Evolutionary conservation across 2,113 vertebrate genomes (phyloP), one percentile per base, ranked within the genome.

Genomic region (Phrynocephalus versicolor): DNA sequence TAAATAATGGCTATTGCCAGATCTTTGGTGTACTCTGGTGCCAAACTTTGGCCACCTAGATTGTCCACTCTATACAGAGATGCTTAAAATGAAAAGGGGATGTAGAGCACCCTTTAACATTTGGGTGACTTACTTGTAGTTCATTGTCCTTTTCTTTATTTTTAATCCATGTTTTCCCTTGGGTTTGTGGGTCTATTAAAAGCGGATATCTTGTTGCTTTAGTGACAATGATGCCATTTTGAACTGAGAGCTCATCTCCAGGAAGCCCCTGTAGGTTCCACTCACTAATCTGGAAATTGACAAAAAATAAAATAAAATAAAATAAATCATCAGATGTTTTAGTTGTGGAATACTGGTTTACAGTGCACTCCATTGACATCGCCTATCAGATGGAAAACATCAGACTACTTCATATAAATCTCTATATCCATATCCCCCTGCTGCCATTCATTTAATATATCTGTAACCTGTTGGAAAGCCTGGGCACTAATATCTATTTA

Each of bases 181-280:
- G 96, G 72, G 95, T 96, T 39, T 97, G 96, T 72, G 96, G 96
- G 39, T 97, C 96, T 87, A 97, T 92, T 73, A 97, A 87, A 78
- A 97, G 96, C 0, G 96, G 96, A n/a, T 96, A 97, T 89, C 96
- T 95, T 23, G 95, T 93, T 84, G 96, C 96, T 78, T 97, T 97
- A 45, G 96, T 96, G 81, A 97, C 96, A 92, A 97, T 97, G 16
- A 97, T 96, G 70, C 96, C 96, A 83, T 97, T 97, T 91, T 97
- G 96, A 93, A 97, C 95, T 72, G 96, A 97, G 60, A 96, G 93
- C 71, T 95, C 94, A 85, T 97, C 96, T 92, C 95, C 94, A 64
- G 96, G 96, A 33, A 97, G 73, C 6, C 96, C 96, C 84, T 97
- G 96, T 60, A 97, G 94, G 21, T 95, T 96, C 96, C 96, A 97